Base-by-base conservation (phyloP, 2,888 invertebrate genomes). In the Acanthopleura granulata region DNA sequence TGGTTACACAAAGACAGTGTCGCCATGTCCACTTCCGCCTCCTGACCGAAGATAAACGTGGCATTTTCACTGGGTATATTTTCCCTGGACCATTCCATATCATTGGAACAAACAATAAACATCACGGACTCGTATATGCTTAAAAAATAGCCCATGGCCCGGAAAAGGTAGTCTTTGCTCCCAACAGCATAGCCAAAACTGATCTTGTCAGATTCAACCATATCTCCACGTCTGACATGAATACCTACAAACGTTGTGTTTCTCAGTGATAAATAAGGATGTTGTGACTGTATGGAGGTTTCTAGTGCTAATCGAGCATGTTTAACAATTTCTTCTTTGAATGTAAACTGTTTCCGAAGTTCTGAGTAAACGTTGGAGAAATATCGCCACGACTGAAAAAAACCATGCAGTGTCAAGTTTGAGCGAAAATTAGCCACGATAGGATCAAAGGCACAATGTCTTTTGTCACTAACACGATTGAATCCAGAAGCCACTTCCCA, bases 1-100 rank as follows among this genome's bases (percentile, higher is more conserved):
- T 93, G 92, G 49, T 83, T 81, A 76, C 84, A 81, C 9, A 74
- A 62, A 12, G 84, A 76, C 70, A 85, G 76, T 11, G 82, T 69
- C 1, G 82, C 83, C 75, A 85, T 69, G 70, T 85, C 85, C 9
- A 75, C 76, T 16, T 75, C 80, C 0, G 76, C 72, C 25, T 70
- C 71, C 81, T 75, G 27, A 80, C 79, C 18, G 0, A 51, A 51
- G 22, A 69, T 22, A 72, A 80, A 66, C 27, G 25, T 25, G 16
- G 25, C 4, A 12, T 9, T 18, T 6, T 50, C 12, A 1, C 74
- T 77, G 61, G 75, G 62, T 1, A 82, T 61, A 72, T 81, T 76
- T 11, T 72, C 69, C 62, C 69, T 70, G 30, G 80, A 79, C 85
- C 85, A 85, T 12, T 57, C 18, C 12, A 81, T 77, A 18, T 81